Percentiles rank a stretch among this genome's conserved stretches.
phyloP scores from a whole-genome alignment of 2,113 vertebrate genomes.

The Dromiciops gliroides region DNA sequence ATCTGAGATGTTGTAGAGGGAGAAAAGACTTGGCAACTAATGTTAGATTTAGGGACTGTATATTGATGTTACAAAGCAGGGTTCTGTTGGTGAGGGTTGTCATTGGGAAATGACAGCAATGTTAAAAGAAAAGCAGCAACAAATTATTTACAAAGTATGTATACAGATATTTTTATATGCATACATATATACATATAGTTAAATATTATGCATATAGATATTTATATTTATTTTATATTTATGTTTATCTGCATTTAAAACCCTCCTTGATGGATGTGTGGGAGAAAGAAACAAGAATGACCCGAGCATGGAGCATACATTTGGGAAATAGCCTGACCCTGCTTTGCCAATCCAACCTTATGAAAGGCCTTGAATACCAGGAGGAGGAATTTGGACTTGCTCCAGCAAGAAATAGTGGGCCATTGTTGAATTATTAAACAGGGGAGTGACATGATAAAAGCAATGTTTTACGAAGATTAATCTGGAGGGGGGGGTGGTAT shows the following conservation, averaged over 20 bases:
- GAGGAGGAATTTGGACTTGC: not conserved
- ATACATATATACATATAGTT: not conserved
- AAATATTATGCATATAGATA: not conserved
- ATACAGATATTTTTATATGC: too few relatives aligned
- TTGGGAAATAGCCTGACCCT: not conserved
- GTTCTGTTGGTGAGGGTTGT: not conserved
- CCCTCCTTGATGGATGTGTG: not conserved
- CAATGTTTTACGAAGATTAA: not conserved
- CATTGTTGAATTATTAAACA: not conserved
- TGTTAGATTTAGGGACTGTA: not conserved
- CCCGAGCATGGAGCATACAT: not conserved
- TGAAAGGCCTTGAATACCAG: not conserved
- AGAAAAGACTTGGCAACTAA: not conserved
- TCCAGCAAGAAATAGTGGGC: not conserved
- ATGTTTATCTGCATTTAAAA: not conserved
- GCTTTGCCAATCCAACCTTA: not conserved
- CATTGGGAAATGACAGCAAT: not conserved
- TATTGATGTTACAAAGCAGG: not conserved
- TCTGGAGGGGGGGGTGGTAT: not conserved
- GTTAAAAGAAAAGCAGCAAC: not conserved
- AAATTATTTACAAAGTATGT: not conserved
- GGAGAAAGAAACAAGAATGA: not conserved
- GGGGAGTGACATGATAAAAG: not conserved
- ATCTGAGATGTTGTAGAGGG: not conserved
- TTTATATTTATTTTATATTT: too few relatives aligned